A percentile compares a stretch with the other conserved stretches of the same genome.
Evolutionary conservation across 2,888 invertebrate genomes (phyloP).

Genomic region (Actias luna): DNA sequence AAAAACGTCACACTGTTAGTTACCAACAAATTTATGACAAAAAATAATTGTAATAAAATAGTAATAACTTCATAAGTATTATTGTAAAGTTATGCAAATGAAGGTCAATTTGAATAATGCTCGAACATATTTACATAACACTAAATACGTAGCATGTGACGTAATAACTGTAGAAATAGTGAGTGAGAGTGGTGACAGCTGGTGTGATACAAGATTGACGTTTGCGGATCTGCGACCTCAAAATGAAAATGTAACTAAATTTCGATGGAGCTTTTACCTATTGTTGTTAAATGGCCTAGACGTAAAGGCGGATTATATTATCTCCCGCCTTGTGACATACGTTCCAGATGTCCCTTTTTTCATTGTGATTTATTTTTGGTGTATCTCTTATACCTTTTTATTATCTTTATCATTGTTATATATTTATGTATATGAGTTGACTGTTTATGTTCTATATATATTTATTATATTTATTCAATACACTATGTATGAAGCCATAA

Average conservation of each 20-base stretch:
- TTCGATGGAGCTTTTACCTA: too few relatives aligned
- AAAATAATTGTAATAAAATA: slow-evolving; percentile 2
- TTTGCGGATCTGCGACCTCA: background rate
- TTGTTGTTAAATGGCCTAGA: too few relatives aligned
- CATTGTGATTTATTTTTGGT: too few relatives aligned
- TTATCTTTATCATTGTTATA: too few relatives aligned
- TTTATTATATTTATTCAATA: too few relatives aligned
- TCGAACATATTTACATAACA: slow-evolving; percentile 4
- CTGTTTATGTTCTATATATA: too few relatives aligned
- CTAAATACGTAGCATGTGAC: background rate
- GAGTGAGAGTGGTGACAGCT: slow-evolving; percentile 10
- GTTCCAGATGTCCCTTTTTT: too few relatives aligned
- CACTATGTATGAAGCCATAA: too few relatives aligned
- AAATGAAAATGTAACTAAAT: background rate
- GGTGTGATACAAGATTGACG: slow-evolving; percentile 1
- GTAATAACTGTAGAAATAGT: background rate
- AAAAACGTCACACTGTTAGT: background rate
- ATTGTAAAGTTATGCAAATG: slow-evolving; percentile 9
- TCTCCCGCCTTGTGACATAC: too few relatives aligned
- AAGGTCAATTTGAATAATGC: slow-evolving; percentile 6
- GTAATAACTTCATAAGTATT: slow-evolving; percentile 1
- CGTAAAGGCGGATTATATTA: too few relatives aligned
- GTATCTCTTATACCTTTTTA: too few relatives aligned
- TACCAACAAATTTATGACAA: background rate
- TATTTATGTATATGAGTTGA: too few relatives aligned